Base-by-base conservation (phyloP, 2,113 vertebrate species). In the Hassar affinis region DNA sequence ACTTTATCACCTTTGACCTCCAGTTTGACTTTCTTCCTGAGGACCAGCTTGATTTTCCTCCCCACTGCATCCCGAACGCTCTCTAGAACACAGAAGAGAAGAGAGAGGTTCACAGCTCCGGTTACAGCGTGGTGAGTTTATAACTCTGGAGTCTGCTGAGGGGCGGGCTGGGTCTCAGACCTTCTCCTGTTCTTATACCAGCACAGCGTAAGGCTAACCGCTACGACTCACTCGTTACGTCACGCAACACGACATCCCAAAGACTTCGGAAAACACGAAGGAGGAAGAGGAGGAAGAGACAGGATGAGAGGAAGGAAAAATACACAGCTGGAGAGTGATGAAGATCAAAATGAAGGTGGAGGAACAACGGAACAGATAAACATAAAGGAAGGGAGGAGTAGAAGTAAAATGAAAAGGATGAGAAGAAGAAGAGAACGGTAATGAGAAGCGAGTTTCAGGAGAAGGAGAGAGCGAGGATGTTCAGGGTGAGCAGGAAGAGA, bases 1-100 rank as follows among this genome's bases (percentile, higher is more conserved):
- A 97, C 94, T 94, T 95, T 97, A 93, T 99, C 98, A 84, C 95
- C 97, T 92, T 98, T 99, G 83, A 96, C 94, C 93, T 99, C 98
- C 92, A 99, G 90, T 86, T 96, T 99, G 80, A 99, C 95, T 91
- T 95, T 96, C 93, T 96, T 99, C 93, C 96, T 97, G 86, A 98
- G 92, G 0, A 94, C 93, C 91, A 99, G 95, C 91, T 97, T 98
- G 81, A 97, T 96, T 93, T 97, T 98, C 89, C 95, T 96, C 83
- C 98, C 97, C 89, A 99, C 94, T 69, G 96, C 96, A 95, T 99
- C 98, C 92, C 96, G 96, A 86, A 97, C 93, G 42, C 93, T 94
- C 89, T 92, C 92, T 94, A 79, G 81, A 90, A 81, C 82, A 5
- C 45, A 84, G 22, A 59, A 49, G 18, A 85, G 25, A 38, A 57